Conservation (phyloP, 2,888 invertebrate species). For the Brenthis ino region DNA sequence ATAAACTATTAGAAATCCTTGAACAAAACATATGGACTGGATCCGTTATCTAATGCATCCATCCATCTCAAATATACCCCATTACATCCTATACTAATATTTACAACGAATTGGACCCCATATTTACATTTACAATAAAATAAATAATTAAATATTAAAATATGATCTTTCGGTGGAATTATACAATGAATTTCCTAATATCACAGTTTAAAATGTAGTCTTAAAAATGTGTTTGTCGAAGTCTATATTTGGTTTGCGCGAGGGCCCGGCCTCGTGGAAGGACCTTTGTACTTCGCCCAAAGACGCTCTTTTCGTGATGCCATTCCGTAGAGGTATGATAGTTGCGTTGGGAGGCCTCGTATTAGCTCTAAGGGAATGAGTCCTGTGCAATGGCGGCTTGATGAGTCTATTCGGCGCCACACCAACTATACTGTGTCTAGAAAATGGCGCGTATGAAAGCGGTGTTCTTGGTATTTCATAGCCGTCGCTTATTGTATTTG, state of each 20-base stretch:
- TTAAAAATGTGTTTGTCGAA: conserved; percentile 65
- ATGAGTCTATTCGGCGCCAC: conserved; percentile 68
- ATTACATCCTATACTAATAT: conserved; percentile 54
- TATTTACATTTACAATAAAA: conserved; percentile 63
- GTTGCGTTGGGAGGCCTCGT: conserved; percentile 71
- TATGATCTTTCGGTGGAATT: conserved; percentile 68
- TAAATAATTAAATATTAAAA: conserved; percentile 66
- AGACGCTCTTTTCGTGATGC: conserved; percentile 65
- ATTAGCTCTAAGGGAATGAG: conserved; percentile 62
- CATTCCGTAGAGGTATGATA: conserved; percentile 67
- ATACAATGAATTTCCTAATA: conserved; percentile 58
- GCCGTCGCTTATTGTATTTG: conserved; percentile 75
- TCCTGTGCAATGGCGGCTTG: conserved; percentile 59
- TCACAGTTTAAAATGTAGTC: conserved; percentile 77
- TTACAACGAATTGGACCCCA: conserved; percentile 58
- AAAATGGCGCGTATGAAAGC: conserved; percentile 55
- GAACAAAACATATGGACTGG: conserved; percentile 7
- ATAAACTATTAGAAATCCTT: not conserved
- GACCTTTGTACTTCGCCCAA: conserved; percentile 55
- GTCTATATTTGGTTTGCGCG: conserved; percentile 45
- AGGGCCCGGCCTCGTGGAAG: conserved; percentile 46
- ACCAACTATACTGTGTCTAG: conserved; percentile 72
- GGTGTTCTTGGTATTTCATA: conserved; percentile 84
- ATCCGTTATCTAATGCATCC: conserved; percentile 7
- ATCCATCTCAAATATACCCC: conserved; percentile 18